Conservation (phyloP, 2,113 vertebrate genomes). For the Microtus ochrogaster region DNA sequence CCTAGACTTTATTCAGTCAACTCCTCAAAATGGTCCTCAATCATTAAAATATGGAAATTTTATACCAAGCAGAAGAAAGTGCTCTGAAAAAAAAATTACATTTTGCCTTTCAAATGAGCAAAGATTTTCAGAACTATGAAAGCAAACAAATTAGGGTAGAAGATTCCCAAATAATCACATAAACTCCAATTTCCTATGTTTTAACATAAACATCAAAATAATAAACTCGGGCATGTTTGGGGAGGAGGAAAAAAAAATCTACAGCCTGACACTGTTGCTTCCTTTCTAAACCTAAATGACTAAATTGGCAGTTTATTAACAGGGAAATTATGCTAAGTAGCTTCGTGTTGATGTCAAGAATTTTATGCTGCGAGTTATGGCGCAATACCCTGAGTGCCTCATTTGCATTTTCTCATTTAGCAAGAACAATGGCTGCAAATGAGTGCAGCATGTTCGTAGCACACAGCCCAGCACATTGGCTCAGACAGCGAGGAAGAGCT, state of each 20-base stretch:
- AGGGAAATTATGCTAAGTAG: slow-evolving; percentile 94
- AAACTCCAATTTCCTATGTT: slow-evolving; percentile 78
- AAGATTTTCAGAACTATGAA: slow-evolving; percentile 71
- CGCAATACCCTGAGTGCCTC: slow-evolving; percentile 80
- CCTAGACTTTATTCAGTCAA: slow-evolving; percentile 15
- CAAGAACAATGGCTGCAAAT: slow-evolving; percentile 89
- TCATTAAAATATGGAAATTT: slow-evolving; percentile 31
- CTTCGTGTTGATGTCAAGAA: slow-evolving; percentile 88
- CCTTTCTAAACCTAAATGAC: slow-evolving; percentile 87
- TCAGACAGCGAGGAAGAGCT: slow-evolving; percentile 79
- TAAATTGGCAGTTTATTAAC: slow-evolving; percentile 95
- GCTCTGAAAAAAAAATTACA: background rate
- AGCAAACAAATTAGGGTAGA: slow-evolving; percentile 78
- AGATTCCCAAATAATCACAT: slow-evolving; percentile 74
- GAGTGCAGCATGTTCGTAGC: slow-evolving; percentile 84
- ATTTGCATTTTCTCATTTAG: slow-evolving; percentile 92
- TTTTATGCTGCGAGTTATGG: slow-evolving; percentile 86
- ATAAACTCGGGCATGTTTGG: slow-evolving; percentile 75
- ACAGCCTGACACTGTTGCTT: slow-evolving; percentile 70
- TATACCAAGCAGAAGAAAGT: slow-evolving; percentile 46
- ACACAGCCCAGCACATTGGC: slow-evolving; percentile 82
- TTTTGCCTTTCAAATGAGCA: slow-evolving; percentile 77
- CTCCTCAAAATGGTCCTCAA: slow-evolving; percentile 50
- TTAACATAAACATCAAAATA: slow-evolving; percentile 81
- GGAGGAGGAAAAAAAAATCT: slow-evolving; percentile 37